These are phyloP conservation scores for Peromyscus aztecus DNA, from an alignment of 2,797 vertebrate species.

Conservation along the genomic window DNA sequence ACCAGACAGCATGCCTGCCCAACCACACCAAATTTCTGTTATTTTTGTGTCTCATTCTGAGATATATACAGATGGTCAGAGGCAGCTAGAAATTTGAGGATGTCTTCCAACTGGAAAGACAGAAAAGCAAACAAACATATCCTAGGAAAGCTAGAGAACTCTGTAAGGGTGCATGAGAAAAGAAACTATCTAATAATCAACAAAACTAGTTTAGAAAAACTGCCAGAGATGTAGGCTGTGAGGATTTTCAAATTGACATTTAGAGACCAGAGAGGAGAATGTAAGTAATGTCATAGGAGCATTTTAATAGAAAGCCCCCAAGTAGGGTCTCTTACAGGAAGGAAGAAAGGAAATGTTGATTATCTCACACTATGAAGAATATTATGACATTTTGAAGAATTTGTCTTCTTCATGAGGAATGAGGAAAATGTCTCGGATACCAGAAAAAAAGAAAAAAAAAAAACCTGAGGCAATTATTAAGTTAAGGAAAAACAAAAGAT, in stretches of 20 bases:
- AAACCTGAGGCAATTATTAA: conserved; percentile 28
- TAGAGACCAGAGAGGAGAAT: background rate
- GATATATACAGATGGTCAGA: background rate
- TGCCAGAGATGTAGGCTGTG: background rate
- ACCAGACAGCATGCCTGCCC: background rate
- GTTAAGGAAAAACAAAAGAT: conserved; percentile 54
- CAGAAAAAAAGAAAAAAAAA: background rate
- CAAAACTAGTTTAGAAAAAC: background rate
- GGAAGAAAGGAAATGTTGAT: background rate
- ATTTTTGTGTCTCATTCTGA: background rate
- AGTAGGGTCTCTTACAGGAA: background rate
- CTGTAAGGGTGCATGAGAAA: background rate
- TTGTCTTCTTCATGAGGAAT: no score
- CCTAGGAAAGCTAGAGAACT: conserved; percentile 21
- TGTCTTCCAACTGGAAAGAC: background rate
- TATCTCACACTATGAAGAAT: background rate
- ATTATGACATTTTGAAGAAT: background rate
- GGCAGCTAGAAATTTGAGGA: background rate
- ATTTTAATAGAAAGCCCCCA: background rate
- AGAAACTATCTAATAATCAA: background rate
- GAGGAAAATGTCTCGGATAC: conserved; percentile 10
- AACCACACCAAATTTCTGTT: background rate
- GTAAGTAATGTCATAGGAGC: background rate
- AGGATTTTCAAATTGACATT: background rate
- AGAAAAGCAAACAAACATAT: conserved; percentile 27